Evolutionary conservation across 2,113 vertebrate species (phyloP), one percentile per base, ranked within the genome.

Genomic region (Platichthys stellatus): DNA sequence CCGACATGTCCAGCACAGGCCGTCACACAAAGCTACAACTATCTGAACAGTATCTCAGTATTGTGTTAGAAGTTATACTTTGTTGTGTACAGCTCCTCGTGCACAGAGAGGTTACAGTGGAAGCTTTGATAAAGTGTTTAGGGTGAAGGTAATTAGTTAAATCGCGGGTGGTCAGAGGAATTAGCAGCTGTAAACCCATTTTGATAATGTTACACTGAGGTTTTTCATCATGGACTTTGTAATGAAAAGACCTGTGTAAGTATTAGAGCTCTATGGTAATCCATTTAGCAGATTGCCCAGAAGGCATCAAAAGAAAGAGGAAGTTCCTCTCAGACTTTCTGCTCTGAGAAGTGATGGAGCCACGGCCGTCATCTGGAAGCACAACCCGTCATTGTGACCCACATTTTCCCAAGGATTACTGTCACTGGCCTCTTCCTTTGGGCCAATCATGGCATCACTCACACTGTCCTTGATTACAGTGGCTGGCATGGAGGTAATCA

Each of bases 371-470:
- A 15, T 73, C 83, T 86, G 80, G 63, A 65, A 85, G 75, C 69
- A 69, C 75, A 74, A 70, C 72, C 72, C 85, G 81, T 92, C 87
- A 89, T 91, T 90, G 81, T 88, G 75, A 82, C 56, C 64, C 69
- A 76, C 78, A 88, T 87, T 93, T 94, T 92, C 92, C 91, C 92
- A 93, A 89, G 87, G 86, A 90, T 92, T 86, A 91, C 83, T 90
- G 87, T 93, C 87, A 79, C 60, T 69, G 74, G 71, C 65, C 72
- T 83, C 85, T 83, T 82, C 85, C 87, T 82, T 68, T 60, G 54
- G 62, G 47, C 76, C 81, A 88, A 91, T 92, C 87, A 85, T 66
- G 58, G 77, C 85, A 72, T 91, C 87, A 86, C 71, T 93, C 88
- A 84, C 84, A 82, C 76, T 82, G 81, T 76, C 76, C 89, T 66